Conservation (phyloP, 2,113 vertebrate genomes). For the Amazona vittata region DNA sequence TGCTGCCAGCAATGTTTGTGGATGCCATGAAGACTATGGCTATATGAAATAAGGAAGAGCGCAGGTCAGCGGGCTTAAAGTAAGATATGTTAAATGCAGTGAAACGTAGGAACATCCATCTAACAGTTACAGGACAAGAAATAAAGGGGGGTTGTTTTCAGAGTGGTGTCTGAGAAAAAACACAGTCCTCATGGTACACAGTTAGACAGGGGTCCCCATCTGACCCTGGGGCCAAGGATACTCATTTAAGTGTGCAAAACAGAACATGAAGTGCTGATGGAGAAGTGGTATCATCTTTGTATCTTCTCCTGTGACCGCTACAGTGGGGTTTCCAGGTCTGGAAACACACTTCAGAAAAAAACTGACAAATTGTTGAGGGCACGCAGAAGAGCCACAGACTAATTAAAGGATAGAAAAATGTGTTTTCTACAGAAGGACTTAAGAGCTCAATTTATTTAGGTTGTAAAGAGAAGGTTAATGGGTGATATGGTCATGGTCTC, state of each 20-base stretch:
- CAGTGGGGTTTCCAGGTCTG: background rate
- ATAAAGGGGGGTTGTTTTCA: background rate
- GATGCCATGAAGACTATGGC: background rate
- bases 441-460: conserved; percentile 28
- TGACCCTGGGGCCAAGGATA: background rate
- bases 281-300: background rate
- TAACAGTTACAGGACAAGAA: background rate
- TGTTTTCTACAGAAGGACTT: background rate
- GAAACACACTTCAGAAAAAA: background rate
- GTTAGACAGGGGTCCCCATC: background rate
- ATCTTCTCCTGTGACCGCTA: background rate
- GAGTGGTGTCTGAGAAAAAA: background rate
- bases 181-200: rapidly evolving
- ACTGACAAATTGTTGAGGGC: background rate
- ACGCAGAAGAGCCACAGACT: background rate
- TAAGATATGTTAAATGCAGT: background rate
- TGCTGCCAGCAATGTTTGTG: background rate
- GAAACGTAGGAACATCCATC: rapidly evolving
- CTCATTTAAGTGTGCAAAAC: background rate
- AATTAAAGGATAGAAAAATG: conserved; percentile 43
- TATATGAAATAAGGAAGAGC: background rate
- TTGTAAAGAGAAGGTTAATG: conserved; percentile 30
- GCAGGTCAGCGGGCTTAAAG: background rate
- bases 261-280: background rate
- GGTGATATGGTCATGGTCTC: background rate